A percentile compares a stretch with the other conserved stretches of the same genome.
phyloP scores from a whole-genome alignment of 2,797 vertebrate species.

The Capromys pilorides region DNA sequence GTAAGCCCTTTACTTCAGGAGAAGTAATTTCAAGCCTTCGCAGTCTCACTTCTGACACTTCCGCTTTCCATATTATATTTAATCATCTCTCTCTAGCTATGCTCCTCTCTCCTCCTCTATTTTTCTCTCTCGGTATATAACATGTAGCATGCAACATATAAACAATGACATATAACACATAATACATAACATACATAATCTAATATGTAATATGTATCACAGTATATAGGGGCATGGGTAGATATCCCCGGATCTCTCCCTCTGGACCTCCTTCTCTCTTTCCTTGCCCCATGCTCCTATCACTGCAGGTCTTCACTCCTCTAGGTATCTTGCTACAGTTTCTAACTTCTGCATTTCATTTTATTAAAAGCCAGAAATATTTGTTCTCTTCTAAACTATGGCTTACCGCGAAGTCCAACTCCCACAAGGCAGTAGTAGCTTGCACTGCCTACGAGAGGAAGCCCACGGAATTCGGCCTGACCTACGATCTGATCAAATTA shows the following conservation, averaged over 20 bases:
- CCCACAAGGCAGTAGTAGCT: background rate
- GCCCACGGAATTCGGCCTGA: background rate
- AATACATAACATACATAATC: too few relatives aligned
- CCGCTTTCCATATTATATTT: background rate
- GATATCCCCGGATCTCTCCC: background rate
- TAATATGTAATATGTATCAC: too few relatives aligned
- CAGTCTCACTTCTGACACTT: background rate
- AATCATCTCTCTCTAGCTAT: background rate
- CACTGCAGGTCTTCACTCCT: background rate
- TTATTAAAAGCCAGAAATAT: background rate
- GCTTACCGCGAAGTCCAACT: background rate
- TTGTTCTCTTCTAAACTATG: background rate
- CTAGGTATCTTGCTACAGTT: background rate
- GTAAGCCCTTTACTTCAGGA: constrained; percentile 22
- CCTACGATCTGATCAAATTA: background rate
- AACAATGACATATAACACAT: too few relatives aligned
- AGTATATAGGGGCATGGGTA: background rate
- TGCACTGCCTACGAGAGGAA: background rate
- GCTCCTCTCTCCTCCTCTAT: background rate
- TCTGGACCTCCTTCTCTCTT: background rate
- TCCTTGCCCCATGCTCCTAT: background rate
- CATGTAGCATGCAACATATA: too few relatives aligned
- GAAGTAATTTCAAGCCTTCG: constrained; percentile 34
- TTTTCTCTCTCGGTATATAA: background rate
- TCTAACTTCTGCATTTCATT: constrained; percentile 21